Evolutionary conservation across 2,797 vertebrate species (phyloP).

Genomic region (Allobates femoralis): DNA sequence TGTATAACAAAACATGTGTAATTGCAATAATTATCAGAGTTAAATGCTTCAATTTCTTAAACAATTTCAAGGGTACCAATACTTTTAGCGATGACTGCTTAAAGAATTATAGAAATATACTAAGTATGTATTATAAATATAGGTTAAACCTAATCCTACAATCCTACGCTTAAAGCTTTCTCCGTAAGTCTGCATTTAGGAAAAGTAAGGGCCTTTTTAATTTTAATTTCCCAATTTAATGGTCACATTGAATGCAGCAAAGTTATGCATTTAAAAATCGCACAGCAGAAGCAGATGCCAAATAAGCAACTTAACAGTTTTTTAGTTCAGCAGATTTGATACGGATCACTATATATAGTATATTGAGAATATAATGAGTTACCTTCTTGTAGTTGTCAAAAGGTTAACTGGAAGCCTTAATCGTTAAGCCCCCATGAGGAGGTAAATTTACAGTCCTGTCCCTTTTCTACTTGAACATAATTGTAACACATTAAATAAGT

Average conservation of each 20-base stretch:
- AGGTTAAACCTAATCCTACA: too few relatives aligned
- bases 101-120: too few relatives aligned
- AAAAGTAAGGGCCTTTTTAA: not conserved
- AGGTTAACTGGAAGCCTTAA: constrained; percentile 10
- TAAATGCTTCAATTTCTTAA: too few relatives aligned
- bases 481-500: constrained; percentile 28
- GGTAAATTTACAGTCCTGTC: not conserved
- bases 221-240: not conserved
- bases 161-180: not conserved
- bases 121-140: not conserved
- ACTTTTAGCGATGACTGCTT: too few relatives aligned
- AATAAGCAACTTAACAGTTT: not conserved
- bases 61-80: too few relatives aligned
- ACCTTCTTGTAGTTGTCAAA: constrained; percentile 19
- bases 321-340: constrained; percentile 1
- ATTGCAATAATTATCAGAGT: too few relatives aligned
- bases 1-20: too few relatives aligned
- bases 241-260: not conserved
- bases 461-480: constrained; percentile 5
- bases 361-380: not conserved
- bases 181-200: not conserved
- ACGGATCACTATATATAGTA: not conserved
- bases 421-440: not conserved
- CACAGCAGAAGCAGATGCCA: constrained; percentile 9
- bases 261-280: constrained; percentile 7